A percentile compares a stretch with the other conserved stretches of the same genome.
Conservation (phyloP, 2,888 invertebrate species). For the Terebella lapidaria region DNA sequence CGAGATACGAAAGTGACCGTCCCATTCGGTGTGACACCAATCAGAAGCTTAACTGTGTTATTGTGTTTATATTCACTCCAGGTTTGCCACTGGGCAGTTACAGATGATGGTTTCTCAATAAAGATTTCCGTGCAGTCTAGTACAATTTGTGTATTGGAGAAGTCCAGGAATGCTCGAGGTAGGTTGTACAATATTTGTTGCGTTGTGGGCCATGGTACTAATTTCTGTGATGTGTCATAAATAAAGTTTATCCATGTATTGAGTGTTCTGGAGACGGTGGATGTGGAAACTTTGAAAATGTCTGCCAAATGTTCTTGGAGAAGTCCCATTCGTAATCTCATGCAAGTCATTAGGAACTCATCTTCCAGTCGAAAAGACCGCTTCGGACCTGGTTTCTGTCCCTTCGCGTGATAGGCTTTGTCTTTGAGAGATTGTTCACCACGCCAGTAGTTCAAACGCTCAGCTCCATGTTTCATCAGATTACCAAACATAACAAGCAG, state of each 20-base stretch:
- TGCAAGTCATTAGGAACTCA: no score
- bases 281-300: neutral
- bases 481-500: neutral
- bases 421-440: neutral
- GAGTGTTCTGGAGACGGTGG: conserved; percentile 1
- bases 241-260: conserved; percentile 8
- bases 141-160: conserved; percentile 2
- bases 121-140: conserved; percentile 19
- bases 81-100: conserved; percentile 16
- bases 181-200: neutral
- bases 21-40: conserved; percentile 22
- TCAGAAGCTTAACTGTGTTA: conserved; percentile 25
- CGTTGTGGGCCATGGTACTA: conserved; percentile 5
- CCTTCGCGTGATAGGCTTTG: neutral
- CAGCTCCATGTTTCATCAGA: neutral
- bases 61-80: conserved; percentile 28
- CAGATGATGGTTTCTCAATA: conserved; percentile 22
- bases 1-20: conserved; percentile 17
- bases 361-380: neutral
- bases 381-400: neutral
- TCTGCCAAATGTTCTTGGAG: no score
- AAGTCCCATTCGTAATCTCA: no score
- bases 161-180: conserved; percentile 3
- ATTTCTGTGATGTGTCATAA: neutral
- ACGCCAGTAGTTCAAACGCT: neutral